These are phyloP conservation scores for Toxostoma redivivum DNA, from an alignment of 2,113 vertebrate genomes.

Conservation along the genomic window DNA sequence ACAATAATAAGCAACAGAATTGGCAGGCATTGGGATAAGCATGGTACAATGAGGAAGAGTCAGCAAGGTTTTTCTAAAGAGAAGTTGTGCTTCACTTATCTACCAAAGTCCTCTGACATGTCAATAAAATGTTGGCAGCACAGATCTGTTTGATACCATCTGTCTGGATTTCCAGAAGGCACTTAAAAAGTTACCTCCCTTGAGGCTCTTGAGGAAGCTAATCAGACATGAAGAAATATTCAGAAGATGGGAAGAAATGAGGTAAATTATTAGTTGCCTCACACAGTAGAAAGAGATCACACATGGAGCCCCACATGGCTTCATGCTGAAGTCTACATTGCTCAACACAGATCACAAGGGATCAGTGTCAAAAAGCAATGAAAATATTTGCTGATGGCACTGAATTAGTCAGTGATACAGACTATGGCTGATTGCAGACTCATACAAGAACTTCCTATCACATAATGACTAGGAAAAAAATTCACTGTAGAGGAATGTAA, in stretches of 20 bases:
- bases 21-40: not conserved
- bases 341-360: not conserved
- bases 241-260: not conserved
- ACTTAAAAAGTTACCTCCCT: not conserved
- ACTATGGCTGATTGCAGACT: not conserved
- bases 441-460: not conserved
- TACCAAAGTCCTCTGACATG: not conserved
- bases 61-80: not conserved
- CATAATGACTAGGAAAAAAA: not conserved
- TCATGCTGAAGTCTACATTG: not conserved
- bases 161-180: slow-evolving; percentile 18
- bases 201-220: not conserved
- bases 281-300: not conserved
- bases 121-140: not conserved
- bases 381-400: not conserved
- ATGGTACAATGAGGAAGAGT: not conserved
- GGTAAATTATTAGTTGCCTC: not conserved
- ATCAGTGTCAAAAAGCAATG: not conserved
- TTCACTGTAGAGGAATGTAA: not conserved
- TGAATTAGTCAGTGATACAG: not conserved
- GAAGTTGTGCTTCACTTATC: not conserved
- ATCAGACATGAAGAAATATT: not conserved
- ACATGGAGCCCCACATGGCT: not conserved
- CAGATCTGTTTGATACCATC: not conserved
- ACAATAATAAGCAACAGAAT: not conserved